A percentile compares a stretch with the other conserved stretches of the same genome.
Conservation (phyloP, 2,797 vertebrate genomes). For the Morus bassanus region DNA sequence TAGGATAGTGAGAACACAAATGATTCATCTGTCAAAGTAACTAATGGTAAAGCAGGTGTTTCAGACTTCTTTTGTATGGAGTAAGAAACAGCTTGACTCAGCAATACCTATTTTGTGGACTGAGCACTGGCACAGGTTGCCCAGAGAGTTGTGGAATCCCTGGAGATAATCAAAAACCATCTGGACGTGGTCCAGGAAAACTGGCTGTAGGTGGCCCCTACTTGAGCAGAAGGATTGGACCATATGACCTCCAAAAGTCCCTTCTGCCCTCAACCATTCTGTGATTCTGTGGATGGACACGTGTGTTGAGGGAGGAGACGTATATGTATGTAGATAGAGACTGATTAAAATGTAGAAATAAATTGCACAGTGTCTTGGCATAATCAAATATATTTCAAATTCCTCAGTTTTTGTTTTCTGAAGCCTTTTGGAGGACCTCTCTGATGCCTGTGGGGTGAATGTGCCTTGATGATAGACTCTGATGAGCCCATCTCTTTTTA, state of each 20-base stretch:
- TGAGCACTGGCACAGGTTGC: not conserved
- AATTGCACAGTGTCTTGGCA: not conserved
- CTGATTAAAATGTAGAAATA: not conserved
- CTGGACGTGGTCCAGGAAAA: not conserved
- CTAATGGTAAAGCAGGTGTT: not conserved
- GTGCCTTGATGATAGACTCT: not conserved
- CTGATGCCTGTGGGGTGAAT: not conserved
- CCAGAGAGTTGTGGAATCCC: not conserved
- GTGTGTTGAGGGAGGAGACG: fast-evolving
- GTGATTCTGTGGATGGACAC: not conserved
- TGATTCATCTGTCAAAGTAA: not conserved
- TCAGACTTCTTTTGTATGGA: not conserved
- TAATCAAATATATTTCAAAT: not conserved
- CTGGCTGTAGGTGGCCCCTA: not conserved
- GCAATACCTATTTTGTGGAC: not conserved
- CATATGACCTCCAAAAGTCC: not conserved
- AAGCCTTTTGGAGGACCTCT: not conserved
- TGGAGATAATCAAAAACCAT: not conserved
- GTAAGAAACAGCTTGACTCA: not conserved
- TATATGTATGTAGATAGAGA: not conserved
- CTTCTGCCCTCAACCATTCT: not conserved
- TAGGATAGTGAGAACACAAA: not conserved
- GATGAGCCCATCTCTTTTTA: not conserved
- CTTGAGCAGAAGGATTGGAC: not conserved
- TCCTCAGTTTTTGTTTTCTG: not conserved